Percentiles rank a stretch among this genome's conserved stretches.
Conservation (phyloP, 2,113 vertebrate species). For the Lepus timidus region DNA sequence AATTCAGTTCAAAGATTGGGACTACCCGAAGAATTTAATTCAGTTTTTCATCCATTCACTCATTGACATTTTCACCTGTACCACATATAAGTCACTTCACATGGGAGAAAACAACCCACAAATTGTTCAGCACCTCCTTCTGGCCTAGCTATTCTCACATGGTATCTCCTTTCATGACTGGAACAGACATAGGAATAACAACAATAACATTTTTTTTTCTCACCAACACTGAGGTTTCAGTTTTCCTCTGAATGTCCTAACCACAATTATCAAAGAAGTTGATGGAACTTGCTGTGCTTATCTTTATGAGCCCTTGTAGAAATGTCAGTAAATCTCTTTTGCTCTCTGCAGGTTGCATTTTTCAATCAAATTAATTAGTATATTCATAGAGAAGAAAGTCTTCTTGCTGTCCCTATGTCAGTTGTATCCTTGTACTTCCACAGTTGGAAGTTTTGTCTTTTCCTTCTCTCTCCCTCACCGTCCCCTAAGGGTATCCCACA, state of each 20-base stretch:
- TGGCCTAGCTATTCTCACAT: background rate
- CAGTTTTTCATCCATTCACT: background rate
- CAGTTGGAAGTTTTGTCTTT: conserved; percentile 64
- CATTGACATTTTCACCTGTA: background rate
- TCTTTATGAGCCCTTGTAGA: conserved; percentile 69
- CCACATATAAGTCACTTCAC: background rate
- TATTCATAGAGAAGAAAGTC: conserved; percentile 72
- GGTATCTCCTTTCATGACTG: background rate
- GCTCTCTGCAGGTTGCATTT: conserved; percentile 75
- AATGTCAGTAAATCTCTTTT: conserved; percentile 75
- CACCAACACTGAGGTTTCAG: background rate
- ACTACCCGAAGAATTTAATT: background rate
- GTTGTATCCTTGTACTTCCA: conserved; percentile 52
- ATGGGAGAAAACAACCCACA: background rate
- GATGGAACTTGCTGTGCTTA: conserved; percentile 68
- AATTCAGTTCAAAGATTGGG: background rate
- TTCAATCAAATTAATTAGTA: conserved; percentile 81
- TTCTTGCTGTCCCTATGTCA: conserved; percentile 47
- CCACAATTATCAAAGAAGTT: conserved; percentile 55
- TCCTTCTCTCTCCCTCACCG: background rate
- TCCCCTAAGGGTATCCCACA: conserved; percentile 11
- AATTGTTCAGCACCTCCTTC: background rate
- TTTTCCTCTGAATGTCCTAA: conserved; percentile 44
- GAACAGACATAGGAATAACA: background rate
- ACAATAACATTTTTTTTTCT: background rate